A percentile compares a stretch with the other conserved stretches of the same genome.
These are phyloP conservation scores for Ptiloglossa arizonensis DNA, from an alignment of 1,140 invertebrate genomes.

Conservation along the genomic window DNA sequence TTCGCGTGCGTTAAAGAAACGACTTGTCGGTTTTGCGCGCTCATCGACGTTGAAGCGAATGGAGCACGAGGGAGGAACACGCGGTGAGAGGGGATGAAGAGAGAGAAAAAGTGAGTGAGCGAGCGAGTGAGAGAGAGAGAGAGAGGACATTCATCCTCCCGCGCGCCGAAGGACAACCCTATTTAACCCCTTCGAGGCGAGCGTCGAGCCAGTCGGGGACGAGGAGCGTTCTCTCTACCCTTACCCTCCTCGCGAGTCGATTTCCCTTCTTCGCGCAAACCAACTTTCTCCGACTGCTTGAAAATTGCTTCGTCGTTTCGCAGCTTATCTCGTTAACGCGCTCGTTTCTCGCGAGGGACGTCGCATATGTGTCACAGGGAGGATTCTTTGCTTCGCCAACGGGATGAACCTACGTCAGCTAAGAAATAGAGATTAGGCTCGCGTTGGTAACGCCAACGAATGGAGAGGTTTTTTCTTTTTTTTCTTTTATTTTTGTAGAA, in stretches of 20 bases:
- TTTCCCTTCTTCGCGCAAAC: neutral
- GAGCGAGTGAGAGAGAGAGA: neutral
- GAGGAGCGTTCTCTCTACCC: slow-evolving; percentile 22
- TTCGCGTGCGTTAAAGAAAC: slow-evolving; percentile 61
- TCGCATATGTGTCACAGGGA: too few relatives aligned
- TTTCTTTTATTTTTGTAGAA: too few relatives aligned
- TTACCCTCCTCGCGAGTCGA: slow-evolving; percentile 11
- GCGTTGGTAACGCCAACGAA: too few relatives aligned
- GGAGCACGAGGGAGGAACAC: slow-evolving; percentile 1
- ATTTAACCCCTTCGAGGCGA: slow-evolving; percentile 53
- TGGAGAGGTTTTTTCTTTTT: too few relatives aligned
- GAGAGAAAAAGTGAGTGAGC: too few relatives aligned
- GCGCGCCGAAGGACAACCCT: slow-evolving; percentile 49
- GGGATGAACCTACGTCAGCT: too few relatives aligned
- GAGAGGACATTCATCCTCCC: slow-evolving; percentile 34
- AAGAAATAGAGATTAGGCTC: too few relatives aligned
- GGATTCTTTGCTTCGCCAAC: too few relatives aligned
- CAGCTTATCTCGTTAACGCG: slow-evolving; percentile 35
- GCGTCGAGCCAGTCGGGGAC: neutral
- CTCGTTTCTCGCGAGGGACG: too few relatives aligned
- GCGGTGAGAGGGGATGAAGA: neutral
- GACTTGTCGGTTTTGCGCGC: slow-evolving; percentile 63
- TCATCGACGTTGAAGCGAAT: slow-evolving; percentile 33
- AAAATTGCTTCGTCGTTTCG: slow-evolving; percentile 64
- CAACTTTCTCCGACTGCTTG: slow-evolving; percentile 50